Evolutionary conservation across 2,888 invertebrate genomes (phyloP).

Genomic region (Standfussiana lucernea): DNA sequence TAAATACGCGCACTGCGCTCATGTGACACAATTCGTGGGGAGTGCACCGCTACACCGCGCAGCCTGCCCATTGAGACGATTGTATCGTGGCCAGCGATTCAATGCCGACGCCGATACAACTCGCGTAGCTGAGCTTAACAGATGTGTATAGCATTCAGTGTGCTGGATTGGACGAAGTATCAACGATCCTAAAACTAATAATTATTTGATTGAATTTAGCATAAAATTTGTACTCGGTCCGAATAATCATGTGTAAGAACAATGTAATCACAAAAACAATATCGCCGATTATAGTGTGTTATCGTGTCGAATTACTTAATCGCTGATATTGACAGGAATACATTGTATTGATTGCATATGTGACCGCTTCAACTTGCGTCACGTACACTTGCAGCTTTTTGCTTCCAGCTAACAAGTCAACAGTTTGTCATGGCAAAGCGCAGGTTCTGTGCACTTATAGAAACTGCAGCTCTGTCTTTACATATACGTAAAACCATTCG

Average conservation of each 20-base stretch:
- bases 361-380: background rate
- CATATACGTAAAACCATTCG: background rate
- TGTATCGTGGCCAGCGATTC: slow-evolving; percentile 39
- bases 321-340: slow-evolving; percentile 31
- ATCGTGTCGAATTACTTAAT: slow-evolving; percentile 37
- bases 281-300: slow-evolving; percentile 12
- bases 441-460: background rate
- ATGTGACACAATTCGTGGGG: background rate
- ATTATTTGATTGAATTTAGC: background rate
- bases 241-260: background rate
- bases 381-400: background rate
- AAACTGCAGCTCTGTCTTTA: background rate
- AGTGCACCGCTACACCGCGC: slow-evolving; percentile 6
- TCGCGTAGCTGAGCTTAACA: background rate
- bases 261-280: background rate
- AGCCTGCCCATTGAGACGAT: slow-evolving; percentile 34
- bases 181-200: background rate
- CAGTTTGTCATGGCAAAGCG: background rate
- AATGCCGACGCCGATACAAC: slow-evolving; percentile 18
- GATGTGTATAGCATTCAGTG: background rate
- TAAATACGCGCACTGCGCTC: slow-evolving; percentile 1
- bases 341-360: slow-evolving; percentile 1
- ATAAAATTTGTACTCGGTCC: background rate
- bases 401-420: background rate
- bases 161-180: background rate